Conservation (phyloP, 2,113 vertebrate species). For the Chionis minor region DNA sequence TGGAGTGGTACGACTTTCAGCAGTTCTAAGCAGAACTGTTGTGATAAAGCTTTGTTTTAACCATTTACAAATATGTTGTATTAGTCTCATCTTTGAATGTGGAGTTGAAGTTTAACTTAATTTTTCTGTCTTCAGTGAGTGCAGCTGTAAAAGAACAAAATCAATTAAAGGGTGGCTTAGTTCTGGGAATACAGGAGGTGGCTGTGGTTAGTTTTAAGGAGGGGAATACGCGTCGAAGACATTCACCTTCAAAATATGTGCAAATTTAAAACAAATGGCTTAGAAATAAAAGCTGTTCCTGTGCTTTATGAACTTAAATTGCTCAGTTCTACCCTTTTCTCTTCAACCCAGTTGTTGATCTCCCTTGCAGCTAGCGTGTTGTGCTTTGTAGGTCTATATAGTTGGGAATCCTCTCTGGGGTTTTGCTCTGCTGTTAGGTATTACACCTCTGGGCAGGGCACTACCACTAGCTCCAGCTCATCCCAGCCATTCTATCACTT, state of each 20-base stretch:
- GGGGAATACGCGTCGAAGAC: not conserved
- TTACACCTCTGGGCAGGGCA: not conserved
- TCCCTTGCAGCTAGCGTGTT: not conserved
- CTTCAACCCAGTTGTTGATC: not conserved
- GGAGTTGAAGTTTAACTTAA: not conserved
- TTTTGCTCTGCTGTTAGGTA: not conserved
- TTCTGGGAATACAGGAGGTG: conserved; percentile 7
- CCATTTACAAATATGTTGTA: not conserved
- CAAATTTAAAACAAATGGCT: not conserved
- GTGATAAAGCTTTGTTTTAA: not conserved
- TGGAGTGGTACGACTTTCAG: not conserved
- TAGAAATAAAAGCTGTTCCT: not conserved
- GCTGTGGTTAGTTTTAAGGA: conserved; percentile 3
- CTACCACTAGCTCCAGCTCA: not conserved
- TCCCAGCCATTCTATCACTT: not conserved
- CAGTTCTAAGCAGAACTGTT: not conserved
- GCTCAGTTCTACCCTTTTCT: not conserved
- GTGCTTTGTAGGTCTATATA: not conserved
- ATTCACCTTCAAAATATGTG: not conserved
- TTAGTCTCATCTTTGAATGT: not conserved
- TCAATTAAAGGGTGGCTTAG: not conserved
- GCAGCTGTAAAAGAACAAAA: conserved; percentile 25
- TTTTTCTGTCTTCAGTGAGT: not conserved
- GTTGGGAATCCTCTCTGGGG: not conserved
- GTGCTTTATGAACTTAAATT: not conserved